Conservation (phyloP, 2,888 invertebrate genomes). For the Saturnia japonica region DNA sequence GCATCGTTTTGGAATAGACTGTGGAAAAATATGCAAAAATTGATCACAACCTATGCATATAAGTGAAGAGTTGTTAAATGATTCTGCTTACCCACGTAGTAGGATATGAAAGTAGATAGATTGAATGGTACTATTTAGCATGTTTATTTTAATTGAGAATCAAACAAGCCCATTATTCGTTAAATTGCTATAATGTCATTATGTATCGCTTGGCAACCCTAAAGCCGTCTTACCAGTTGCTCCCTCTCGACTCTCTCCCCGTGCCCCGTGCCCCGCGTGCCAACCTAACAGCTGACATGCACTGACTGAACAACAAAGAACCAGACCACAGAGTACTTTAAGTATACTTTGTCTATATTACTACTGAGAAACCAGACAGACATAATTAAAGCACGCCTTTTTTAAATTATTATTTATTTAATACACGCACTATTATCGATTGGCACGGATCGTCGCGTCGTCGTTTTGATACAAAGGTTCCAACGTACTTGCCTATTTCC, state of each 20-base stretch:
- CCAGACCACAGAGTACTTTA: no score
- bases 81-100: no score
- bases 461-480: neutral
- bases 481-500: neutral
- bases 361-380: no score
- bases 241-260: conserved; percentile 35
- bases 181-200: no score
- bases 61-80: no score
- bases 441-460: neutral
- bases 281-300: conserved; percentile 69
- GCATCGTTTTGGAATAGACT: no score
- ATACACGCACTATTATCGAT: conserved; percentile 1
- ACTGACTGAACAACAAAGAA: conserved; percentile 73
- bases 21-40: no score
- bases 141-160: neutral
- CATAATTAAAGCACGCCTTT: conserved; percentile 26
- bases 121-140: neutral
- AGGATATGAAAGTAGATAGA: no score
- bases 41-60: no score
- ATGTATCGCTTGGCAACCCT: conserved; percentile 17
- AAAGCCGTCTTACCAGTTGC: conserved; percentile 52
- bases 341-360: no score
- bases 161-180: neutral
- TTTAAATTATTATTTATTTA: neutral
- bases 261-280: no score